Percentiles rank a stretch among this genome's conserved stretches.
Evolutionary conservation across 1,140 invertebrate genomes (phyloP).

Genomic region (Drosophila melanogaster): DNA sequence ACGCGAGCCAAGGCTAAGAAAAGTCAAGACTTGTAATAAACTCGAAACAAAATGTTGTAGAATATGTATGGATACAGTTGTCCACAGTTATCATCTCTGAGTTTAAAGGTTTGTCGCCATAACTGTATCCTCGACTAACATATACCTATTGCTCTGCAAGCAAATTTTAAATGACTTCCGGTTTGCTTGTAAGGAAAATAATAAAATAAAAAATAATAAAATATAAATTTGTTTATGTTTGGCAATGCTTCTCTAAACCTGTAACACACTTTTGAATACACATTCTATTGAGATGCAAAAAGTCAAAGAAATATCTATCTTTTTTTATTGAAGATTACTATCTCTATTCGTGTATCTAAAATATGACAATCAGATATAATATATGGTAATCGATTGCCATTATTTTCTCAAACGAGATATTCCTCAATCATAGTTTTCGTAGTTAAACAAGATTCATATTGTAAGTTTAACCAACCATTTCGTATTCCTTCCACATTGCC

Average conservation of each 20-base stretch:
- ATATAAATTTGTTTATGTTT: neutral
- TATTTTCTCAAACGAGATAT: neutral
- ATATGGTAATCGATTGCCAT: neutral
- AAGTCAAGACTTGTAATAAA: constrained; percentile 1
- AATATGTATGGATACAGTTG: neutral
- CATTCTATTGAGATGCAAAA: too few species aligned
- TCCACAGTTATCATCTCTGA: neutral
- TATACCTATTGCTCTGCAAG: neutral
- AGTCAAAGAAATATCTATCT: neutral
- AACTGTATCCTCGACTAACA: neutral
- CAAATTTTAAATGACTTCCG: neutral
- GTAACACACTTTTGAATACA: neutral
- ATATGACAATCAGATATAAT: neutral
- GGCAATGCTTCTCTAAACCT: neutral
- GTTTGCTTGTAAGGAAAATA: too few species aligned
- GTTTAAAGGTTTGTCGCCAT: too few species aligned
- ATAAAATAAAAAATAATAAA: neutral
- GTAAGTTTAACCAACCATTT: neutral
- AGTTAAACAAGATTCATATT: too few species aligned
- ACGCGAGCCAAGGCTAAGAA: constrained; percentile 46
- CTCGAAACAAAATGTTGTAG: neutral
- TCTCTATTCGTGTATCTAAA: neutral
- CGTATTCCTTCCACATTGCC: constrained; percentile 1
- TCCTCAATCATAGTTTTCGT: too few species aligned
- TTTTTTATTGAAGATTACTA: neutral